phyloP scores from a whole-genome alignment of 2,113 vertebrate genomes.

The Periophthalmus modestus region DNA sequence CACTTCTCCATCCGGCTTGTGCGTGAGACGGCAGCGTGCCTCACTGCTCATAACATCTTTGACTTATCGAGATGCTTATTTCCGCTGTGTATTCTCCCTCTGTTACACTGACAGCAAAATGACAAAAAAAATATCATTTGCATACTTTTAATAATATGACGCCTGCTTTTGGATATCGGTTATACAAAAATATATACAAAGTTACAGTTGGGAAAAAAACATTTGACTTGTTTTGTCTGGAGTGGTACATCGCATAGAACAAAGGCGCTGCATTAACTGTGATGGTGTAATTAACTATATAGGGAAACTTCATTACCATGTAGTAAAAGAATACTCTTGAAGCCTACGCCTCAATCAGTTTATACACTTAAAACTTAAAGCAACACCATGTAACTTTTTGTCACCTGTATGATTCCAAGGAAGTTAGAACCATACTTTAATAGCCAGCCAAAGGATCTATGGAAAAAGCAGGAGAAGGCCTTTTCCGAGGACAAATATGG shows the following conservation, averaged over 20 bases:
- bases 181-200: not conserved
- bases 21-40: conserved; percentile 50
- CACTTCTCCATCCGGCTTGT: conserved; percentile 56
- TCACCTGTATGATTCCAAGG: no score
- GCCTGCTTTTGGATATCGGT: not conserved
- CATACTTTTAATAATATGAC: conserved; percentile 4
- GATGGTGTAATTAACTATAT: not conserved
- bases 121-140: conserved; percentile 26
- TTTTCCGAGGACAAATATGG: no score
- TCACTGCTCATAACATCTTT: conserved; percentile 39
- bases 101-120: conserved; percentile 37
- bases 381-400: no score
- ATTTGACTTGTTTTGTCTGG: not conserved
- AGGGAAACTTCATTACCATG: not conserved
- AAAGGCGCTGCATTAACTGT: not conserved
- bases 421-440: no score
- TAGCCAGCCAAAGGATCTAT: no score
- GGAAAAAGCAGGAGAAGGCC: no score
- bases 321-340: not conserved
- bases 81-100: conserved; percentile 58
- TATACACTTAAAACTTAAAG: not conserved
- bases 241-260: not conserved
- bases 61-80: conserved; percentile 62
- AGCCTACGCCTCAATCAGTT: not conserved
- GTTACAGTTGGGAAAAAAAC: not conserved